Evolutionary conservation across 2,888 invertebrate genomes (phyloP).

Genomic region (Brachypterus glaber): DNA sequence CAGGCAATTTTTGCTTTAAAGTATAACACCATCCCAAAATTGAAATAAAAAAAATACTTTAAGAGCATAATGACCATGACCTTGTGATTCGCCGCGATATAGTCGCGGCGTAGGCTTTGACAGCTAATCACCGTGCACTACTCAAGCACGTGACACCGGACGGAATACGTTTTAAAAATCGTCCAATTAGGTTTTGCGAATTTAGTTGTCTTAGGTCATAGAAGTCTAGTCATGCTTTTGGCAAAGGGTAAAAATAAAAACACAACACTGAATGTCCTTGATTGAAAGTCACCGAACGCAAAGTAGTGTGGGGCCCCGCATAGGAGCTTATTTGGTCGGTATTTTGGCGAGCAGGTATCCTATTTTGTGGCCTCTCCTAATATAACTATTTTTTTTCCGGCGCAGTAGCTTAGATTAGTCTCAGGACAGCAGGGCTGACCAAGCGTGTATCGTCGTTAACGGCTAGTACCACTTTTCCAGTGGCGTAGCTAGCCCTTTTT

Average conservation of each 20-base stretch:
- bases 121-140: slow-evolving; percentile 10
- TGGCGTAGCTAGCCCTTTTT: too few relatives aligned
- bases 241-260: slow-evolving; percentile 36
- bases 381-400: too few relatives aligned
- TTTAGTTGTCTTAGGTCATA: slow-evolving; percentile 34
- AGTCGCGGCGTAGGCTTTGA: slow-evolving; percentile 16
- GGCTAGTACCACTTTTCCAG: too few relatives aligned
- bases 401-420: too few relatives aligned
- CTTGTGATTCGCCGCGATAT: background rate
- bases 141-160: slow-evolving; percentile 20
- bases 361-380: too few relatives aligned
- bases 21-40: too few relatives aligned
- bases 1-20: too few relatives aligned
- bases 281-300: slow-evolving; percentile 35
- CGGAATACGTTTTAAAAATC: slow-evolving; percentile 20
- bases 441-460: too few relatives aligned
- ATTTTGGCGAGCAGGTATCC: too few relatives aligned
- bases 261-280: slow-evolving; percentile 35
- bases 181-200: slow-evolving; percentile 30
- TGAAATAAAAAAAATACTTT: too few relatives aligned
- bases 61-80: background rate
- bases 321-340: too few relatives aligned
- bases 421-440: too few relatives aligned
- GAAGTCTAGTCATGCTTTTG: slow-evolving; percentile 30
- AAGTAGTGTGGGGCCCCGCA: slow-evolving; percentile 29